These are phyloP conservation scores for Solea senegalensis DNA, from an alignment of 2,113 vertebrate species.

Conservation along the genomic window DNA sequence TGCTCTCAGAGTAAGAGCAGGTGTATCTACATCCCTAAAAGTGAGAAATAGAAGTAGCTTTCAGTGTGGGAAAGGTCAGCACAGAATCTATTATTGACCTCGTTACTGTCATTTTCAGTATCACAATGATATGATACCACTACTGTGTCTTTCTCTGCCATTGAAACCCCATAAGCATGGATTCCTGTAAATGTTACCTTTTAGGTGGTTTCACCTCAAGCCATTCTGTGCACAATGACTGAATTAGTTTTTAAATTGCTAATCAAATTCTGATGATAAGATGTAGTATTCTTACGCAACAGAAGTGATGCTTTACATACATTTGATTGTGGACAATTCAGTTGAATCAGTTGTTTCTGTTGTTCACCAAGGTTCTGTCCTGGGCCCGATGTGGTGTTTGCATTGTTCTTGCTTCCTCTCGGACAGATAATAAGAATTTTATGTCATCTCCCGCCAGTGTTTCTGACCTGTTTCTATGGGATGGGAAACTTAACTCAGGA, in stretches of 20 bases:
- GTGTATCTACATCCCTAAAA: constrained; percentile 18
- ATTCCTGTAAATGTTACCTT: constrained; percentile 76
- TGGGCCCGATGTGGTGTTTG: not conserved
- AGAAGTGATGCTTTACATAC: not conserved
- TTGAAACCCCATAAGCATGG: constrained; percentile 58
- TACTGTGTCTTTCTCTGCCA: constrained; percentile 52
- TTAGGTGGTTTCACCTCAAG: constrained; percentile 64
- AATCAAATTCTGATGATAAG: constrained; percentile 17
- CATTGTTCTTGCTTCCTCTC: not conserved
- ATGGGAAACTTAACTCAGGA: not conserved
- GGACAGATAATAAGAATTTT: not conserved
- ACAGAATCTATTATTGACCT: constrained; percentile 48
- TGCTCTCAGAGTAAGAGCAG: constrained; percentile 6
- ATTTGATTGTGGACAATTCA: not conserved
- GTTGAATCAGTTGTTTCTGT: too few relatives aligned
- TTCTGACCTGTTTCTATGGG: not conserved
- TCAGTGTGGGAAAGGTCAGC: constrained; percentile 46
- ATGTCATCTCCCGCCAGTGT: not conserved
- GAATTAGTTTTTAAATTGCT: constrained; percentile 21
- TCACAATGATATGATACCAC: constrained; percentile 74
- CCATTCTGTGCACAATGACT: constrained; percentile 47
- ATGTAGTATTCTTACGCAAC: not conserved
- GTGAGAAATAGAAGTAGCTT: constrained; percentile 31
- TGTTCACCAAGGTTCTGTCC: not conserved
- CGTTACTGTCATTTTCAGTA: constrained; percentile 68